Evolutionary conservation across 2,888 invertebrate genomes (phyloP).

Genomic region (Ypsolopha scabrella): DNA sequence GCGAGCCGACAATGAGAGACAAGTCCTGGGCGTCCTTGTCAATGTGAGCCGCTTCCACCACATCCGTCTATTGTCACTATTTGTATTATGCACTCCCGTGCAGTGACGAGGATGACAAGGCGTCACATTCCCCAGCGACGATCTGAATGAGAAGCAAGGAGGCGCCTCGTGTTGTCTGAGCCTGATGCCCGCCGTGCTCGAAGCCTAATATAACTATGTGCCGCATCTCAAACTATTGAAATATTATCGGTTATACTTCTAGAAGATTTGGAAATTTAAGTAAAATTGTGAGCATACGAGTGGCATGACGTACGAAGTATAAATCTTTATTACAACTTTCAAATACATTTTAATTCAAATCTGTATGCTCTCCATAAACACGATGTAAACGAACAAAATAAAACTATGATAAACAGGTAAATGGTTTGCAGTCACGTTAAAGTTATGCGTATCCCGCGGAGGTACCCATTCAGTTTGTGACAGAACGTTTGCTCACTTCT

Average conservation of each 20-base stretch:
- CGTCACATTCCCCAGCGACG: constrained; percentile 17
- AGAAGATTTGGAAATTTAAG: background rate
- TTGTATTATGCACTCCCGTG: constrained; percentile 61
- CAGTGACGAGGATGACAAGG: constrained; percentile 43
- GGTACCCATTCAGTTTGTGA: constrained; percentile 22
- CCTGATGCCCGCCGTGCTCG: background rate
- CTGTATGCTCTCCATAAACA: background rate
- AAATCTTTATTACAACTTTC: background rate
- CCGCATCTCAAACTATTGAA: no score
- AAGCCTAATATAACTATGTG: no score
- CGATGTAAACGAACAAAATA: constrained; percentile 47
- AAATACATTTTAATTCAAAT: background rate
- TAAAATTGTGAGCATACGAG: no score
- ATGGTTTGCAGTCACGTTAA: constrained; percentile 53
- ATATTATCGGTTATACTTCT: background rate
- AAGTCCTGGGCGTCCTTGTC: constrained; percentile 70
- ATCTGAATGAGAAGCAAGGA: background rate
- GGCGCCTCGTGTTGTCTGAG: background rate
- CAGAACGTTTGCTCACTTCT: constrained; percentile 65
- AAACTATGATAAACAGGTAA: constrained; percentile 48
- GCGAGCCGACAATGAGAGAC: constrained; percentile 62
- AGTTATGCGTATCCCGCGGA: constrained; percentile 41
- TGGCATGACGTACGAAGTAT: background rate
- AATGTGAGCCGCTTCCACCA: constrained; percentile 69
- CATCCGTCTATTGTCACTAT: constrained; percentile 69